These are phyloP conservation scores for Erynnis tages DNA, from an alignment of 2,888 invertebrate genomes.

Conservation along the genomic window DNA sequence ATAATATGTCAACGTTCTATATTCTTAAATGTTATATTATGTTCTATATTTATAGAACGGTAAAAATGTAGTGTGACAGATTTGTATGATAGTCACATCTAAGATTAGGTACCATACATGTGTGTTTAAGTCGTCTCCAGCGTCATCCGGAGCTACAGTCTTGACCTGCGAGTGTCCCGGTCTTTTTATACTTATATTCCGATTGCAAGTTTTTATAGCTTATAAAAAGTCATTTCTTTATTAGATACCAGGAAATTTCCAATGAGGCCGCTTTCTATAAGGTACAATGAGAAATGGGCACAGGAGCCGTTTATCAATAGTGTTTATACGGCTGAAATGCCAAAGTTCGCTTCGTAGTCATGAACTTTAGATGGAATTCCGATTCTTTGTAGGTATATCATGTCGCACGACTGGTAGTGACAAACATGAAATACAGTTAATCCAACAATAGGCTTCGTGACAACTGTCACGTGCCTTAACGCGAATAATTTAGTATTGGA, in stretches of 20 bases:
- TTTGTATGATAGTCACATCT: too few relatives aligned
- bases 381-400: constrained; percentile 28
- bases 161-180: constrained; percentile 73
- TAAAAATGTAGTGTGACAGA: too few relatives aligned
- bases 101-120: constrained; percentile 40
- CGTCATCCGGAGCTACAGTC: constrained; percentile 60
- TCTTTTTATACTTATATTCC: neutral
- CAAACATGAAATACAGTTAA: constrained; percentile 44
- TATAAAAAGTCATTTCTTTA: constrained; percentile 1
- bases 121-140: constrained; percentile 38
- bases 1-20: too few relatives aligned
- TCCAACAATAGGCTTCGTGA: constrained; percentile 51
- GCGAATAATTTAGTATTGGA: constrained; percentile 27
- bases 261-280: constrained; percentile 21
- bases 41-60: too few relatives aligned
- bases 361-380: constrained; percentile 26
- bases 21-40: too few relatives aligned
- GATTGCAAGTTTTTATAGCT: neutral
- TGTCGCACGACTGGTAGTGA: constrained; percentile 44
- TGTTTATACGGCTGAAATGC: constrained; percentile 24
- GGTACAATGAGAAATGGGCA: constrained; percentile 20
- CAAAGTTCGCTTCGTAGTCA: constrained; percentile 25
- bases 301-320: constrained; percentile 27
- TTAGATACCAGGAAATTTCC: constrained; percentile 8
- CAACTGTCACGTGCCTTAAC: constrained; percentile 45